Evolutionary conservation across 2,888 invertebrate genomes (phyloP).

Genomic region (Torymus aiolomorphi): DNA sequence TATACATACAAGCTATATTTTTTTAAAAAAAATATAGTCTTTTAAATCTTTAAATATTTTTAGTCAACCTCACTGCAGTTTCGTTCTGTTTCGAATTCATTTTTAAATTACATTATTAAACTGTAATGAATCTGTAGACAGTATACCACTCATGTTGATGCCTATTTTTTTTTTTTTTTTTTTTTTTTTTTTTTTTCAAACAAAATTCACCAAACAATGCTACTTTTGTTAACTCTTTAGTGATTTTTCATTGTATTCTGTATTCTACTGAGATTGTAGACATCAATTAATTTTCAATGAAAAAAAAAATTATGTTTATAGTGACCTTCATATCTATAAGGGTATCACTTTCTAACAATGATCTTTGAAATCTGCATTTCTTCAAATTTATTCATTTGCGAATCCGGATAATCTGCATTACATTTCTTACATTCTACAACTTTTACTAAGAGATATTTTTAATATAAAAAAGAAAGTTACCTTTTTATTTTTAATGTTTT

Average conservation of each 20-base stretch:
- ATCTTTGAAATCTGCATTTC: too few species aligned
- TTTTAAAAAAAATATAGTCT: slow-evolving; percentile 40
- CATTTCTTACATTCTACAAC: too few species aligned
- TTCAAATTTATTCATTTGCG: too few species aligned
- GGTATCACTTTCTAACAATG: too few species aligned
- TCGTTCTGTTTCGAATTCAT: slow-evolving; percentile 15
- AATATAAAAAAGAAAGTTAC: too few species aligned
- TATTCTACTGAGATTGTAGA: not conserved
- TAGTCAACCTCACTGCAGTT: slow-evolving; percentile 16
- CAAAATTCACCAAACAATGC: too few species aligned
- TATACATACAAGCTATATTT: slow-evolving; percentile 25
- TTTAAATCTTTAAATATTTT: slow-evolving; percentile 26
- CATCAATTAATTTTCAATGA: not conserved
- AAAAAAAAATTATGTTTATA: not conserved
- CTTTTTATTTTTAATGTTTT: too few species aligned
- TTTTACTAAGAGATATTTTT: too few species aligned
- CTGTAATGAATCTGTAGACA: slow-evolving; percentile 24
- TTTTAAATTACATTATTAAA: slow-evolving; percentile 30
- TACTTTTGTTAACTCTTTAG: not conserved
- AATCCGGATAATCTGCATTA: too few species aligned
- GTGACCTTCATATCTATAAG: too few species aligned
- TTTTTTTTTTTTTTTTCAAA: not conserved
- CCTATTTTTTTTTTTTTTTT: slow-evolving; percentile 6
- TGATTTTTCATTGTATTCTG: not conserved
- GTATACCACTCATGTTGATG: not conserved